A percentile compares a stretch with the other conserved stretches of the same genome.
Conservation (phyloP, 1,140 invertebrate species). For the Euura lappo region DNA sequence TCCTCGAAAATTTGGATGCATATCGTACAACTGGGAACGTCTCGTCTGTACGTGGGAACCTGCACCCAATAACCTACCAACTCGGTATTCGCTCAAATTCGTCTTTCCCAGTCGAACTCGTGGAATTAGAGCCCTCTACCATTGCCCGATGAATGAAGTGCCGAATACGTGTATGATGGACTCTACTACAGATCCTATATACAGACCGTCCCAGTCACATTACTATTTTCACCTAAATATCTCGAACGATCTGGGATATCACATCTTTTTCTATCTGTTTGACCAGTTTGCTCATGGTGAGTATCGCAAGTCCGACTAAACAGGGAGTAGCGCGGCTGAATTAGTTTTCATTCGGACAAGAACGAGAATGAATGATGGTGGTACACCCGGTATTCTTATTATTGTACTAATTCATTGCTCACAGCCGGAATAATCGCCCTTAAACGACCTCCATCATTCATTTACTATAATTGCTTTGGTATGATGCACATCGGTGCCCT, state of each 20-base stretch:
- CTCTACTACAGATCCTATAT: conserved; percentile 55
- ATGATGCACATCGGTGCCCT: no score
- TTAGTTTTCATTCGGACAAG: background rate
- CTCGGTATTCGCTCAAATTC: conserved; percentile 59
- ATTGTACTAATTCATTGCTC: no score
- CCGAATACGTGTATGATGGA: conserved; percentile 55
- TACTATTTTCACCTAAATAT: conserved; percentile 59
- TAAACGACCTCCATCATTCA: no score
- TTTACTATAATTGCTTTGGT: no score
- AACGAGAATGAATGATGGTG: no score
- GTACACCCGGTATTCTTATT: no score
- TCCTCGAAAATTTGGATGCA: conserved; percentile 65
- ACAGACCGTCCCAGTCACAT: conserved; percentile 58
- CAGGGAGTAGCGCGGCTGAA: background rate
- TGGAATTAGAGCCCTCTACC: conserved; percentile 18
- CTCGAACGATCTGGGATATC: conserved; percentile 59
- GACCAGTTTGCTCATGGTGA: conserved; percentile 62
- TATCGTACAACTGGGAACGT: conserved; percentile 64
- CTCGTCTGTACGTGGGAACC: conserved; percentile 66
- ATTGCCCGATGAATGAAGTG: conserved; percentile 16
- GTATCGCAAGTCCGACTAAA: conserved; percentile 8
- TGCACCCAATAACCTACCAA: conserved; percentile 51
- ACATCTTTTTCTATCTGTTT: conserved; percentile 52
- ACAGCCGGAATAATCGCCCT: no score
- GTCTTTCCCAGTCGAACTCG: conserved; percentile 36